Evolutionary conservation across 2,888 invertebrate species (phyloP).

Genomic region (Odiellus spinosus): DNA sequence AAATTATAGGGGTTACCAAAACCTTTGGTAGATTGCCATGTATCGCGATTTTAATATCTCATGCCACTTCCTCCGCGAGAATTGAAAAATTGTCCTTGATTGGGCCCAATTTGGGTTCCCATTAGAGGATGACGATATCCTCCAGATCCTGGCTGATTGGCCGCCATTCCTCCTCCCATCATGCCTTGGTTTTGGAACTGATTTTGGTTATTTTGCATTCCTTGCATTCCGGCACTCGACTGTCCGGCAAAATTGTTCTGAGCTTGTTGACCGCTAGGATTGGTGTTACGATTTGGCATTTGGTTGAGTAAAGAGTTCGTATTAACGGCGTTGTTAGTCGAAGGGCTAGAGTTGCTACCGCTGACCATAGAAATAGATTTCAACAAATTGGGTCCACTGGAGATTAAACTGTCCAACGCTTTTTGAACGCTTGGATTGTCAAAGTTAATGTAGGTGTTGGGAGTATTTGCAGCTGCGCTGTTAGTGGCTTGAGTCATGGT

Average conservation of each 20-base stretch:
- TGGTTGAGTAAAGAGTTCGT: not conserved
- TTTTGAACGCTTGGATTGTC: slow-evolving; percentile 33
- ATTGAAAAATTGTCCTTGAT: not conserved
- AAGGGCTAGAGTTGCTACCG: not conserved
- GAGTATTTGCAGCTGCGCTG: not conserved
- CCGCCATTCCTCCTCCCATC: slow-evolving; percentile 4
- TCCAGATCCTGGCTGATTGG: not conserved
- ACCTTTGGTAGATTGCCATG: too few species aligned
- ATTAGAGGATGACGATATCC: slow-evolving; percentile 1
- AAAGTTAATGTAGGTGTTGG: slow-evolving; percentile 28
- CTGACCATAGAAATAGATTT: slow-evolving; percentile 22
- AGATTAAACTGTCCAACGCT: slow-evolving; percentile 33
- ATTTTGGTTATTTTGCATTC: slow-evolving; percentile 7
- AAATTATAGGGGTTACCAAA: too few species aligned
- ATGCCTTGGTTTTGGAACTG: slow-evolving; percentile 4
- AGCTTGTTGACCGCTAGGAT: not conserved
- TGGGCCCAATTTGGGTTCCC: not conserved
- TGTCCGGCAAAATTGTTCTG: too few species aligned
- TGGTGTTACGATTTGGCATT: not conserved
- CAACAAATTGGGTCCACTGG: slow-evolving; percentile 29
- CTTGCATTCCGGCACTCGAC: not conserved
- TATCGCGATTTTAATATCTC: not conserved
- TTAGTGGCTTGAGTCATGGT: not conserved
- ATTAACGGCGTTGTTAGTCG: not conserved
- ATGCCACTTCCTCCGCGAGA: not conserved